Conservation (phyloP, 2,888 invertebrate genomes). For the Acanthococcus lagerstroemiae region DNA sequence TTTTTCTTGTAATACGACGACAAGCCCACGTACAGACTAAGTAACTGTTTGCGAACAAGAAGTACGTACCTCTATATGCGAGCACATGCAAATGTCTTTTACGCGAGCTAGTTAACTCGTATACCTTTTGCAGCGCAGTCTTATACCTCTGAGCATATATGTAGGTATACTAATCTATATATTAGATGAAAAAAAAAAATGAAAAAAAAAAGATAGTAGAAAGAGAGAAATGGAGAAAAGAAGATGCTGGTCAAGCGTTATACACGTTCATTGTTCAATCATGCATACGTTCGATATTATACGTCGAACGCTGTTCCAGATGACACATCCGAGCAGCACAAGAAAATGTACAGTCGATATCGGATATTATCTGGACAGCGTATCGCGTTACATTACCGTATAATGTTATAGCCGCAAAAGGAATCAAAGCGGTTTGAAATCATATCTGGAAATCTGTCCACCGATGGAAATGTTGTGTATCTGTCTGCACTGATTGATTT, state of each 20-base stretch:
- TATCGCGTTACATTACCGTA: not conserved
- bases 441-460: not conserved
- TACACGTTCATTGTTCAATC: not conserved
- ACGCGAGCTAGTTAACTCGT: too few relatives aligned
- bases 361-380: not conserved
- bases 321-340: not conserved
- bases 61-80: too few relatives aligned
- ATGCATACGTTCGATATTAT: not conserved
- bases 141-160: too few relatives aligned
- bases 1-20: too few relatives aligned
- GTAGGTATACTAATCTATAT: too few relatives aligned
- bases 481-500: not conserved
- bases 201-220: not conserved
- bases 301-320: not conserved
- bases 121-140: too few relatives aligned
- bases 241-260: not conserved
- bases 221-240: not conserved
- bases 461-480: not conserved
- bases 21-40: too few relatives aligned
- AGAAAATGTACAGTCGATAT: not conserved
- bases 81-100: too few relatives aligned
- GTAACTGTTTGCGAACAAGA: too few relatives aligned
- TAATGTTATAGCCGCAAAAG: not conserved
- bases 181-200: not conserved
- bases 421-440: conserved; percentile 3